Conservation (phyloP, 2,797 vertebrate genomes). For the Ambastaia sidthimunki region DNA sequence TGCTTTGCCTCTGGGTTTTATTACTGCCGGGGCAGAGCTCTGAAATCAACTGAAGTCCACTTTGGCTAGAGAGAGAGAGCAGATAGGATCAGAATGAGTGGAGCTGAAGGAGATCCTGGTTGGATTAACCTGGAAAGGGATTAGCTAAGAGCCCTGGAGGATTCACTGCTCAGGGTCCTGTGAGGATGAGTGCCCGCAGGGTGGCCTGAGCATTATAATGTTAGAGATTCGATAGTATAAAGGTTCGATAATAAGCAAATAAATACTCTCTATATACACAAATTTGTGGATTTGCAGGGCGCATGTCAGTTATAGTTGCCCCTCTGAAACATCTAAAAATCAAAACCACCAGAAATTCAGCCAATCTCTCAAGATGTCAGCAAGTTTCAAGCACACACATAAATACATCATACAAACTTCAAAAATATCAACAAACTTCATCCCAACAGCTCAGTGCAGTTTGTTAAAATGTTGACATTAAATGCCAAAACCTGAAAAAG, state of each 20-base stretch:
- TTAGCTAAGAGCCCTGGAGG: constrained; percentile 73
- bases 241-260: constrained; percentile 37
- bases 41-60: constrained; percentile 82
- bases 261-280: constrained; percentile 40
- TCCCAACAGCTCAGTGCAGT: neutral
- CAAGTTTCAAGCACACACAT: constrained; percentile 55
- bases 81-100: constrained; percentile 79
- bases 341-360: constrained; percentile 56
- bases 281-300: constrained; percentile 41
- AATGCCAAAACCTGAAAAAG: constrained; percentile 12
- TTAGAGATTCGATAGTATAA: too few species aligned
- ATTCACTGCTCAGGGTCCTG: constrained; percentile 54
- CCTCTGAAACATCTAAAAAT: neutral
- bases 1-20: constrained; percentile 60
- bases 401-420: constrained; percentile 67
- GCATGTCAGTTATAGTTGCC: constrained; percentile 39
- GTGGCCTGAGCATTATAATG: constrained; percentile 42
- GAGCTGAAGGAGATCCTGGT: constrained; percentile 80
- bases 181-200: constrained; percentile 69
- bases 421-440: constrained; percentile 73
- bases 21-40: constrained; percentile 76
- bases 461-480: constrained; percentile 3
- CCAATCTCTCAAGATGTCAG: constrained; percentile 77
- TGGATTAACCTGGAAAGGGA: constrained; percentile 84
- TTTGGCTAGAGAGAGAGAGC: constrained; percentile 63